A percentile compares a stretch with the other conserved stretches of the same genome.
These are phyloP conservation scores for Glomeris marginata DNA, from an alignment of 2,888 invertebrate species.

Conservation along the genomic window DNA sequence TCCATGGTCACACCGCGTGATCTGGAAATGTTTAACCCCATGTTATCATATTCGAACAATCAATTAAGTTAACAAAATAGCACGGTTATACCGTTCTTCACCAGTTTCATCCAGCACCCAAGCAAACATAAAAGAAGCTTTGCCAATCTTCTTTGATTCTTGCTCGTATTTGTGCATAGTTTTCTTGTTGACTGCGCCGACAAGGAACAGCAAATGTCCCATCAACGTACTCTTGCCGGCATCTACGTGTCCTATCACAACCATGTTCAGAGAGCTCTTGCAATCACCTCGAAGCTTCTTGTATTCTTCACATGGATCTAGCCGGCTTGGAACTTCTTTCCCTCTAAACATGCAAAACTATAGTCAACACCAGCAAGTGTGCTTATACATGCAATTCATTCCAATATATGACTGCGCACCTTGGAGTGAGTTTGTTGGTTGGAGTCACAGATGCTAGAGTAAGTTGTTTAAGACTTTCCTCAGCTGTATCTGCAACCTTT, in stretches of 20 bases:
- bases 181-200: slow-evolving; percentile 73
- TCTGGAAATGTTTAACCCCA: slow-evolving; percentile 31
- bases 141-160: slow-evolving; percentile 91
- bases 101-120: slow-evolving; percentile 99
- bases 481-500: no score
- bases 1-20: slow-evolving; percentile 98
- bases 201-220: slow-evolving; percentile 38
- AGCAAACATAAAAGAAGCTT: slow-evolving; percentile 95
- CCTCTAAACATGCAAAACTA: not conserved
- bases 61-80: not conserved
- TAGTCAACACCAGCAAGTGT: no score
- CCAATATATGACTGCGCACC: not conserved
- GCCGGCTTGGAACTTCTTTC: not conserved
- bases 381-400: not conserved
- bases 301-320: slow-evolving; percentile 46
- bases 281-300: slow-evolving; percentile 56
- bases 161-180: slow-evolving; percentile 94
- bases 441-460: no score
- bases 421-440: not conserved
- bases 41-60: not conserved
- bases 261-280: slow-evolving; percentile 78
- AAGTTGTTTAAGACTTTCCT: no score
- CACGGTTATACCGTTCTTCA: slow-evolving; percentile 55
- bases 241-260: slow-evolving; percentile 91
- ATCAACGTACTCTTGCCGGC: slow-evolving; percentile 67